Evolutionary conservation across 1,140 invertebrate species (phyloP).

Genomic region (Trinorchestia longiramus): DNA sequence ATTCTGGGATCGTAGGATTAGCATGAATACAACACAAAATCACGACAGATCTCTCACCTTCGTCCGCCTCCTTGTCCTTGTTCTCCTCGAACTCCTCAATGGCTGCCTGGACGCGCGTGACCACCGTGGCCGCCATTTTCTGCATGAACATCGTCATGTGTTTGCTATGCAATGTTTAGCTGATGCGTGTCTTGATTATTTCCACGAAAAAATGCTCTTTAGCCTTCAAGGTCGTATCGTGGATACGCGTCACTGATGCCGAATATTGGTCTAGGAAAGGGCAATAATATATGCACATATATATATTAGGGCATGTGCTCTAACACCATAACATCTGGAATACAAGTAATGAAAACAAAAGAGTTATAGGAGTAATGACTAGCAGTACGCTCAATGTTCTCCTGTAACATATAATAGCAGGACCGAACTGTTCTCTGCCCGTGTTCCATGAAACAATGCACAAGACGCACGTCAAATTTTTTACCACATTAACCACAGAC

Average conservation of each 20-base stretch:
- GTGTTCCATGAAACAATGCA: too few relatives aligned
- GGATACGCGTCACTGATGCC: neutral
- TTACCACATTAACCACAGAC: too few relatives aligned
- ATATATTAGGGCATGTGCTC: too few relatives aligned
- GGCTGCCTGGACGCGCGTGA: neutral
- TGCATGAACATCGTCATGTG: neutral
- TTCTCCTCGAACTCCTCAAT: neutral
- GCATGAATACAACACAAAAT: neutral
- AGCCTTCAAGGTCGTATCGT: neutral
- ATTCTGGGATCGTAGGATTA: neutral
- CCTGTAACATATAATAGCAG: too few relatives aligned
- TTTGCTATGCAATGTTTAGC: neutral
- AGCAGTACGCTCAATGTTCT: too few relatives aligned
- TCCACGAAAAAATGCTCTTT: neutral
- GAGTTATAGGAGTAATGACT: too few relatives aligned
- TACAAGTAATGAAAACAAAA: too few relatives aligned
- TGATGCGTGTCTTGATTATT: neutral
- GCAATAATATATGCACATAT: too few relatives aligned
- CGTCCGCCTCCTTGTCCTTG: neutral
- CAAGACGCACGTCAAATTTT: too few relatives aligned
- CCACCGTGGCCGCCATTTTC: conserved; percentile 34
- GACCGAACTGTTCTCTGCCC: too few relatives aligned
- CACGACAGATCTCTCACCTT: neutral
- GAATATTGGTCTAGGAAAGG: too few relatives aligned
- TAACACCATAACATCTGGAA: too few relatives aligned